Base-by-base conservation (phyloP, 2,113 vertebrate genomes). In the Pelobates fuscus region DNA sequence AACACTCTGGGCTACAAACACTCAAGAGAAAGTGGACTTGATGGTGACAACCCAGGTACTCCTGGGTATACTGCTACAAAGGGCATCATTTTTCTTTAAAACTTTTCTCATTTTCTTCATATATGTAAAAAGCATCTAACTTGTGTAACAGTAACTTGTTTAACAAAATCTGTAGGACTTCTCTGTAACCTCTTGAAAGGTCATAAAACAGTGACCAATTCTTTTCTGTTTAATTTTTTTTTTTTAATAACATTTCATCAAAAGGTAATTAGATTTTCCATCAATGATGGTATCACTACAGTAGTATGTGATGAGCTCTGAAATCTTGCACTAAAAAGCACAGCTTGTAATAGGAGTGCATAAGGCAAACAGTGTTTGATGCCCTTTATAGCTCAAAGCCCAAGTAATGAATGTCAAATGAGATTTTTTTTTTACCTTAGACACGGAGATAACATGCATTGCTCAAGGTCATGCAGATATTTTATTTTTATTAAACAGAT, bases 211-310 rank as follows among this genome's bases (percentile, higher is more conserved):
- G 30, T 23, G 17, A 23, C 23, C n/a, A 1, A 5, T 57, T 57
- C 54, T 21, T 57, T 37, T 10, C 32, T 37, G 30, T 41, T 3
- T n/a, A 32, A 29, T n/a, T n/a, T n/a, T 59, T 24, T 21, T n/a
- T 55, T 55, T 46, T 2, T 24, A 37, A 32, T n/a, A 20, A 58
- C 5, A 14, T 77, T 32, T 77, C 73, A 68, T 77, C 65, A 77
- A 29, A 37, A 61, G 29, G 18, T 77, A 67, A 77, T 77, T 52
- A 68, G 24, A 66, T 8, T 68, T 60, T 67, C 65, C 62, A 68
- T 77, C 27, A n/a, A 46, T 75, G 72, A 75, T 67, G 54, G 12
- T 67, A 60, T 75, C 54, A 24, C 8, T 6, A 24, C 20, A 12
- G 4, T 37, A 61, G 26, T 49, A 43, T 23, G 24, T 25, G 30